A percentile compares a stretch with the other conserved stretches of the same genome.
These are phyloP conservation scores for Pandemis cinnamomeana DNA, from an alignment of 2,888 invertebrate species.

Conservation along the genomic window DNA sequence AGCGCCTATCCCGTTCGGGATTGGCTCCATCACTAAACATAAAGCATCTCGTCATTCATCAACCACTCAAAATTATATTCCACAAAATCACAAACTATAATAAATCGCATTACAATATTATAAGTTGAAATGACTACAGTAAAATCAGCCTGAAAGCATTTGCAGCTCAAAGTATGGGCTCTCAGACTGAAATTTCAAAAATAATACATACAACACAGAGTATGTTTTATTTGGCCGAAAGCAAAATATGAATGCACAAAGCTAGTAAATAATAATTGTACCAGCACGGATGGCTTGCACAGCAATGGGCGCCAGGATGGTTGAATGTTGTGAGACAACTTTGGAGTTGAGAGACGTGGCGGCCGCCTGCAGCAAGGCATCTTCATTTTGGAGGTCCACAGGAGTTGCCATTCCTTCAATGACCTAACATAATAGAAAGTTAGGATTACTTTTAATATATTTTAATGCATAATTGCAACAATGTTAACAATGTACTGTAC, in stretches of 20 bases:
- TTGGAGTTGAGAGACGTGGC: slow-evolving; percentile 99
- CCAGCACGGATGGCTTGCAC: slow-evolving; percentile 98
- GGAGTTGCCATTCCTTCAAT: slow-evolving; percentile 93
- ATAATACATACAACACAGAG: not conserved
- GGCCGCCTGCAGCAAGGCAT: slow-evolving; percentile 96
- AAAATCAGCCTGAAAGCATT: too few species aligned
- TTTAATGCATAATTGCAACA: too few species aligned
- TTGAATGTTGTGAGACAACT: slow-evolving; percentile 99
- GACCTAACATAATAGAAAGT: slow-evolving; percentile 84
- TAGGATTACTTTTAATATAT: too few species aligned
- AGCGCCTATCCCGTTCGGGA: slow-evolving; percentile 85
- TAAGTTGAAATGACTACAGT: too few species aligned
- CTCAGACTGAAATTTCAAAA: not conserved
- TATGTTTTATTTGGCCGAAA: too few species aligned
- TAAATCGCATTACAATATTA: too few species aligned
- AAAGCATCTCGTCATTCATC: not conserved
- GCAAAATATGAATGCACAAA: not conserved
- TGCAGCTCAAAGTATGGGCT: too few species aligned
- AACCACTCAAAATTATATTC: too few species aligned
- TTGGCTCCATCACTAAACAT: slow-evolving; percentile 77
- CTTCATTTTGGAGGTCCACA: slow-evolving; percentile 93
- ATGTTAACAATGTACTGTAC: too few species aligned
- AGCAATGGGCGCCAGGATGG: slow-evolving; percentile 97
- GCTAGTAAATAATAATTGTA: slow-evolving; percentile 48
- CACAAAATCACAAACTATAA: not conserved